Base-by-base conservation (phyloP, 2,797 vertebrate species). In the Nasua narica region DNA sequence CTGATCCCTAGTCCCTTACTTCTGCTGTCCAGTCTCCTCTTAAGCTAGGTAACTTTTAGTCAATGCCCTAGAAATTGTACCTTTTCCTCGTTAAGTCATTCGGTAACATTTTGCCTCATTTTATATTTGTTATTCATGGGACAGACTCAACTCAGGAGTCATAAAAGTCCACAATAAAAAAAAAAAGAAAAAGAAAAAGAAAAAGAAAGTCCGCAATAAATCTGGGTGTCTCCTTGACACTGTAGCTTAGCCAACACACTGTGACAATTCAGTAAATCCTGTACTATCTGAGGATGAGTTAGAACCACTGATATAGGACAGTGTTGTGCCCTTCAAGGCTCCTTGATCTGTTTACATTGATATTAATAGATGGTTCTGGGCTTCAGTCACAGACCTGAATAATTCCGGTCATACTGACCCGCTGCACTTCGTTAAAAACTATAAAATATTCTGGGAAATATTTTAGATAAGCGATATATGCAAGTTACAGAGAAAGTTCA, bases 331-430 rank as follows among this genome's bases (percentile, higher is more conserved):
- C 96, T 97, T 97, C 60, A 72, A 87, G 84, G 7, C 88, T 94
- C 92, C 96, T 97, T 96, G 94, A 29, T 97, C 56, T 97, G 95
- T 97, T 98, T 95, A 96, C 50, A 62, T 95, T 95, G 96, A 95
- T 97, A 97, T 98, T 97, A 97, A 97, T 97, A 97, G 95, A 97
- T 85, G 70, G 40, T 50, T 92, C 96, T 96, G 79, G 92, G 86
- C 97, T 96, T 86, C 83, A 87, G 92, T 96, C 96, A 94, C 83
- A 96, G 83, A 87, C 81, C 85, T 87, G 58, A 91, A 87, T 94
- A 87, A 96, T 96, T 96, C 92, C 77, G 95, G 94, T 94, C 95
- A 93, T 4, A 54, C 69, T 78, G 90, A 95, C 95, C 91, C 81
- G 69, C 48, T 81, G 62, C n/a, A 93, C 82, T 96, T 92, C 15